Conservation (phyloP, 2,888 invertebrate species). For the Zonitis immaculata region DNA sequence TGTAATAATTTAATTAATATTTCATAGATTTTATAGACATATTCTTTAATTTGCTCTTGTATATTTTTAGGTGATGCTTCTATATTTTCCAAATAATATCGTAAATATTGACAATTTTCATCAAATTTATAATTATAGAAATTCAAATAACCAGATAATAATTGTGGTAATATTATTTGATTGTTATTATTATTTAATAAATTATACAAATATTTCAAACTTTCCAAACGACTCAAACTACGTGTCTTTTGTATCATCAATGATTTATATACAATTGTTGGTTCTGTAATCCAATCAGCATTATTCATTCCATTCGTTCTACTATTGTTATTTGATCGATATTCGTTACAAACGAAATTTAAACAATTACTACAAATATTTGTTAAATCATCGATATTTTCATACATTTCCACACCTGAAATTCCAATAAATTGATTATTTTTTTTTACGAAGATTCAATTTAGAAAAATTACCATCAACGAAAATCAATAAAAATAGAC, state of each 20-base stretch:
- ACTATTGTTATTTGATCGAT: slow-evolving; percentile 27
- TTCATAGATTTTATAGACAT: slow-evolving; percentile 53
- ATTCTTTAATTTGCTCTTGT: slow-evolving; percentile 51
- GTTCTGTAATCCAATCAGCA: no score
- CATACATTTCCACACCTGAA: neutral
- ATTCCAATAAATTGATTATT: neutral
- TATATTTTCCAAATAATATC: slow-evolving; percentile 57
- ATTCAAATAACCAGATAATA: slow-evolving; percentile 54
- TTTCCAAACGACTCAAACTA: slow-evolving; percentile 38
- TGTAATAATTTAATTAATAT: slow-evolving; percentile 49
- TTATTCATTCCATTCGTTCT: no score
- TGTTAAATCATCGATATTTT: slow-evolving; percentile 30
- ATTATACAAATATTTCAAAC: slow-evolving; percentile 44
- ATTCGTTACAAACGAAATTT: slow-evolving; percentile 43
- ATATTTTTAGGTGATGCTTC: slow-evolving; percentile 50
- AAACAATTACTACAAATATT: slow-evolving; percentile 38
- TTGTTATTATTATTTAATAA: slow-evolving; percentile 32
- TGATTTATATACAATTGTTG: slow-evolving; percentile 36
- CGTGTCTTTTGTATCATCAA: slow-evolving; percentile 41
- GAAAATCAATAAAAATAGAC: slow-evolving; percentile 51
- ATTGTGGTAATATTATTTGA: slow-evolving; percentile 50
- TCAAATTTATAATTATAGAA: slow-evolving; percentile 45
- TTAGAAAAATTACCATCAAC: slow-evolving; percentile 44
- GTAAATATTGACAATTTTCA: slow-evolving; percentile 47
- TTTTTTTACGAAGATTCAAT: no score